Conservation (phyloP, 30 jellyfish, hydroid and myxozoan species). For the Sanderia malayensis region DNA sequence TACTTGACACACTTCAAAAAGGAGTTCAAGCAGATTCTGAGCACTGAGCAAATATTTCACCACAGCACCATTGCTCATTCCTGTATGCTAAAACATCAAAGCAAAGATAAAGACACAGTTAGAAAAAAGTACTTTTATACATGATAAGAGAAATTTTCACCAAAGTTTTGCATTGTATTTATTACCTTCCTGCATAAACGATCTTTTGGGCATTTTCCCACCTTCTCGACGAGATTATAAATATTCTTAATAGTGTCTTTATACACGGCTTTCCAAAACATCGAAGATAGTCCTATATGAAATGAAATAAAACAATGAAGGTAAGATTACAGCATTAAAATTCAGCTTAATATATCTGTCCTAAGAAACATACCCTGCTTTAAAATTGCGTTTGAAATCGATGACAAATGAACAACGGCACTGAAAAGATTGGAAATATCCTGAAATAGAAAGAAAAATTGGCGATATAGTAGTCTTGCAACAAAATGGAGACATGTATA, state of each 20-base stretch:
- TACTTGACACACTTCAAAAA: constrained; percentile 23
- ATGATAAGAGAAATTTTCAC: too few species aligned
- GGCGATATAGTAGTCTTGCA: too few species aligned
- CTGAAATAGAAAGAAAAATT: too few species aligned
- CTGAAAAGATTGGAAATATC: constrained; percentile 75
- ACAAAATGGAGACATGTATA: too few species aligned
- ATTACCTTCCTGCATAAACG: constrained; percentile 88
- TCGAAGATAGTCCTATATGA: constrained; percentile 65
- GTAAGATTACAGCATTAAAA: too few species aligned
- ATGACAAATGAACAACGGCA: constrained; percentile 81
- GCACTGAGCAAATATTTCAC: constrained; percentile 58
- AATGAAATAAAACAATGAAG: not conserved
- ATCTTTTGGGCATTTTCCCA: constrained; percentile 94
- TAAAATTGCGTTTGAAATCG: constrained; percentile 59
- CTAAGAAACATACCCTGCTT: constrained; percentile 81
- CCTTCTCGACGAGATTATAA: constrained; percentile 75
- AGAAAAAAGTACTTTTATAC: too few species aligned
- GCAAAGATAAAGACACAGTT: not conserved
- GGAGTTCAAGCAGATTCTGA: constrained; percentile 28
- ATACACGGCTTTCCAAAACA: constrained; percentile 93
- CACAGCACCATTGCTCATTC: constrained; percentile 53
- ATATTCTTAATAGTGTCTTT: constrained; percentile 64
- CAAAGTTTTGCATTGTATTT: too few species aligned
- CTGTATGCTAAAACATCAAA: constrained; percentile 38
- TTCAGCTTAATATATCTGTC: too few species aligned